These are phyloP conservation scores for Pampus argenteus DNA, from an alignment of 2,797 vertebrate genomes.

Conservation along the genomic window DNA sequence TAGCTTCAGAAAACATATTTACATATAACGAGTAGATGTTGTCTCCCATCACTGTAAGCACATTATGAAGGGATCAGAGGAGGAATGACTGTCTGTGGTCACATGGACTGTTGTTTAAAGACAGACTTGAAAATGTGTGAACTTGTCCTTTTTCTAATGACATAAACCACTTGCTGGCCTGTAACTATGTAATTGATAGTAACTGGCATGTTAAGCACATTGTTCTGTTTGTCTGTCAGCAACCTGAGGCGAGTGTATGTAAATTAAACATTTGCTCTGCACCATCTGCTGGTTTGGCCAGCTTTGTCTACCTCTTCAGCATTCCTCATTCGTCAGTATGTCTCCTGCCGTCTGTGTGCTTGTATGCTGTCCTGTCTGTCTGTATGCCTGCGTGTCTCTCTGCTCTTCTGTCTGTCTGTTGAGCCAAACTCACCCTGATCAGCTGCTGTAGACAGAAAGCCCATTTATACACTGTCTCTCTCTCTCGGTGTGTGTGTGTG, in stretches of 20 bases:
- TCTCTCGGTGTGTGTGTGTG: conserved; percentile 34
- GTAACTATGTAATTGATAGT: not conserved
- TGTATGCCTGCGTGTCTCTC: not conserved
- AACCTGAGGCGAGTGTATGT: not conserved
- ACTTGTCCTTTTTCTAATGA: not conserved
- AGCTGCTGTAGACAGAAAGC: conserved; percentile 58
- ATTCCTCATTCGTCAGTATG: not conserved
- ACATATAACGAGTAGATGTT: too few relatives aligned
- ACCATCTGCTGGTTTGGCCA: too few relatives aligned
- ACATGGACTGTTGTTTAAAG: not conserved
- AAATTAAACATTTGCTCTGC: not conserved
- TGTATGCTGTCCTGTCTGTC: too few relatives aligned
- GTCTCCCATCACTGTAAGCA: too few relatives aligned
- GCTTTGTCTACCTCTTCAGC: not conserved
- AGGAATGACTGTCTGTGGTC: too few relatives aligned
- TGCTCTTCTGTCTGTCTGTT: conserved; percentile 19
- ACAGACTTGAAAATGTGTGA: not conserved
- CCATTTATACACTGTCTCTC: conserved; percentile 61
- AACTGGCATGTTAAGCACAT: not conserved
- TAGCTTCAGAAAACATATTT: too few relatives aligned
- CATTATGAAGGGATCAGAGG: too few relatives aligned
- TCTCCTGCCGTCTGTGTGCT: not conserved
- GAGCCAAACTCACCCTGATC: conserved; percentile 14
- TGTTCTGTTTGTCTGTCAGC: too few relatives aligned
- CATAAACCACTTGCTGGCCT: not conserved